Evolutionary conservation across 1,140 invertebrate genomes (phyloP).

Genomic region (Araneus ventricosus): DNA sequence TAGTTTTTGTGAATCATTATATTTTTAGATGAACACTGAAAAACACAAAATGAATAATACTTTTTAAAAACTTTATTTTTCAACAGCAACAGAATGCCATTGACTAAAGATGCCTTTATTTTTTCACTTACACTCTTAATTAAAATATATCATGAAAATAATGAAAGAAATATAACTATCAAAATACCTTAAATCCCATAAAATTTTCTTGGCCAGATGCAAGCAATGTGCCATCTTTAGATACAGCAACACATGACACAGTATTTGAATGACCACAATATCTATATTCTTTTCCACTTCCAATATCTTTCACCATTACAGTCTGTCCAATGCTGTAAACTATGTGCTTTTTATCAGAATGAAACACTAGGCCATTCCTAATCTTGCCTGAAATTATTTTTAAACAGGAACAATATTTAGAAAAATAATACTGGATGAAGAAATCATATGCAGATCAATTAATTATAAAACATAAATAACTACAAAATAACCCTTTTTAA

Average conservation of each 20-base stretch:
- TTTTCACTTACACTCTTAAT: no score
- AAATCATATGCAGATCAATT: background rate
- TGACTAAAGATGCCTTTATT: no score
- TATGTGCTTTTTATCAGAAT: conserved; percentile 88
- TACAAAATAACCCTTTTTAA: no score
- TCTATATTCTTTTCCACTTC: conserved; percentile 87
- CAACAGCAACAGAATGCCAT: no score
- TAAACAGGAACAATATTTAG: background rate
- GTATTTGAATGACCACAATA: conserved; percentile 91
- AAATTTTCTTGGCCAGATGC: conserved; percentile 94
- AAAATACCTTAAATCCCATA: conserved; percentile 90
- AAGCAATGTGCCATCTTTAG: conserved; percentile 88
- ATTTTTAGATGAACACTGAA: no score
- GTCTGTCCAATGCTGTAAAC: conserved; percentile 92
- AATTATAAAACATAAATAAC: no score
- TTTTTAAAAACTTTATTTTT: no score
- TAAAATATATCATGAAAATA: no score
- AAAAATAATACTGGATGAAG: background rate
- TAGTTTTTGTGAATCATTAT: no score
- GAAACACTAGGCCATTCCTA: conserved; percentile 85
- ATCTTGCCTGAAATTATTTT: conserved; percentile 83
- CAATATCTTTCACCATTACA: conserved; percentile 88
- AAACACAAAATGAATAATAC: no score
- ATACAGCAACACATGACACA: conserved; percentile 90
- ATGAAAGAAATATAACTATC: background rate